A percentile compares a stretch with the other conserved stretches of the same genome.
Conservation (phyloP, 2,888 invertebrate species). For the Tipula lateralis region DNA sequence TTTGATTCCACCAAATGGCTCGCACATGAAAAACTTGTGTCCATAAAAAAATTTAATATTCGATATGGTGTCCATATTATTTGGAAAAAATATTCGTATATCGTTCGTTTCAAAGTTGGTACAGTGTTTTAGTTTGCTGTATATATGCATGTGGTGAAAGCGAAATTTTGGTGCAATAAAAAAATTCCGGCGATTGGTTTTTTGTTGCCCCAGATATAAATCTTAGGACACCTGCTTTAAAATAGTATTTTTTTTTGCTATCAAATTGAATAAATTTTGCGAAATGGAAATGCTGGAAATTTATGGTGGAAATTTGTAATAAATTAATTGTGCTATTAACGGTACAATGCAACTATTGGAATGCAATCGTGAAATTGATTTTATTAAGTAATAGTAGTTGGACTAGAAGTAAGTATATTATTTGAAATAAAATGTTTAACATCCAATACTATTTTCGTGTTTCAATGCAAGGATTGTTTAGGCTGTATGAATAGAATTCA, state of each 20-base stretch:
- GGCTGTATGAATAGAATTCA: no score
- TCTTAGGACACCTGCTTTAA: slow-evolving; percentile 12
- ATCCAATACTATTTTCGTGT: no score
- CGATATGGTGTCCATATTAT: not conserved
- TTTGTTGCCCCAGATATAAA: not conserved
- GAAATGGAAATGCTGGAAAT: not conserved
- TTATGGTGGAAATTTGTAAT: not conserved
- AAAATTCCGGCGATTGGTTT: not conserved
- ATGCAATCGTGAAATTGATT: no score
- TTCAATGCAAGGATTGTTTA: no score
- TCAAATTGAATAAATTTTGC: not conserved
- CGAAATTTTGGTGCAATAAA: not conserved
- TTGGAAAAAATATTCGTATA: not conserved
- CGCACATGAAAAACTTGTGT: not conserved
- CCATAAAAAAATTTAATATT: not conserved
- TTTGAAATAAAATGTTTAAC: no score
- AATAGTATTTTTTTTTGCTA: not conserved
- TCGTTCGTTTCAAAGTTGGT: not conserved
- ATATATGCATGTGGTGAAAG: not conserved
- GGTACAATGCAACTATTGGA: not conserved
- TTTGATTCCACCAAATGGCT: not conserved
- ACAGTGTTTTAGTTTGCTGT: not conserved
- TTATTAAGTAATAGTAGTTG: no score
- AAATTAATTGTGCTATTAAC: not conserved
- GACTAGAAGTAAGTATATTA: no score